Evolutionary conservation across 2,113 vertebrate genomes (phyloP), one percentile per base, ranked within the genome.

Genomic region (Leptodactylus fuscus): DNA sequence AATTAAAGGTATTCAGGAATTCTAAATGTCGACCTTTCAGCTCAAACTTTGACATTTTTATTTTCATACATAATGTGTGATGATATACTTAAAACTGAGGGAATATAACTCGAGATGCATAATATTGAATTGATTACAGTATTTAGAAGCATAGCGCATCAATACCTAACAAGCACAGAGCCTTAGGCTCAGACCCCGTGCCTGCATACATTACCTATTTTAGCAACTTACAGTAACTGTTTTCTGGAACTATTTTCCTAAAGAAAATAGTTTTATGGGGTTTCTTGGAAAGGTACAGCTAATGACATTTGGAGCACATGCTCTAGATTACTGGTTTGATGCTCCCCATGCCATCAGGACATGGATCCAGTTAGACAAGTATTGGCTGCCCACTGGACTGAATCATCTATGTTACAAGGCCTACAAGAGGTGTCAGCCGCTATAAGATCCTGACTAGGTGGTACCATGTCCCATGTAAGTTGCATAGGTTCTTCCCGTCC

Each of bases 51-150:
- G 29, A 67, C 27, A 67, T 7, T 67, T 67, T 16, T 32, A 67
- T 67, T 34, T 34, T 67, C 15, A 5, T 67, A 16, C 29, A 34
- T 67, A 34, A 29, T 18, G 29, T 34, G 3, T 34, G 29, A 67
- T 32, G 18, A 34, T 67, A 67, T 67, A 34, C 3, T 32, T 67
- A 34, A 29, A 5, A 67, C 4, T 5, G 5, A 67, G 29, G 13
- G 6, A 67, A 3, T 32, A 32, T 32, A 7, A 29, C 34, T 34
- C 13, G 18, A 67, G 29, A 32, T 18, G 13, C 62, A 32, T 32
- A 67, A 67, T 67, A 67, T 34, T 67, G 62, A 32, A 67, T 29
- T 67, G 29, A 67, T 67, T 67, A 34, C 27, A 67, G 27, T 34
- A 34, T 32, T 62, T 62, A 62, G 27, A 62, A 12, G 24, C 27